Evolutionary conservation across 1,140 invertebrate species (phyloP), one percentile per base, ranked within the genome.

Genomic region (Cepaea nemoralis): DNA sequence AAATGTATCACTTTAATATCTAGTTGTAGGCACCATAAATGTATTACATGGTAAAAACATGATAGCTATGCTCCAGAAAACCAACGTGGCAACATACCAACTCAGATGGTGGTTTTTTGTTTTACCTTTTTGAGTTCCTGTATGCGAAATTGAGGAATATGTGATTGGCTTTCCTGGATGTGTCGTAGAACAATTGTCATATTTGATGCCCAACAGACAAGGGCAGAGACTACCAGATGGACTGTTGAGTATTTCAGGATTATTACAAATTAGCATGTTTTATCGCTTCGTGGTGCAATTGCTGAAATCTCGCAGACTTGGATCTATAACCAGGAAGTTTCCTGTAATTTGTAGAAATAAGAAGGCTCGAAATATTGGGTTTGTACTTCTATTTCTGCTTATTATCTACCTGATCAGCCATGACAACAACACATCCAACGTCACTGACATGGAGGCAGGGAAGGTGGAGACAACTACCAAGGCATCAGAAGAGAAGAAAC

Each of bases 391-490:
- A 8, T 39, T 77, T 19, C 40, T 80, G 37, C 48, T 1, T 69
- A 40, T 45, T 50, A 16, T 80, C 16, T 69, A 48, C 66, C 22
- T 70, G 12, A 1, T 16, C 35, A 48, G 59, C 27, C 31, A 63
- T 33, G 77, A 37, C 37, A 80, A 75, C 45, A n/a, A 40, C 2
- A 59, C 82, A 2, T 31, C 48, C 8, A 76, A 63, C 27, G 45
- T 50, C 0, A 73, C 63, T 10, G 83, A 84, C 55, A 83, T 70
- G 8, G 82, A 71, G 0, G 70, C 48, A 12, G 75, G 84, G 16
- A 73, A 73, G 35, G 63, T 70, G 48, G n/a, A 63, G 12, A 69
- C 83, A 0, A 84, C 82, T 0, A 76, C 82, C 12, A 84, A 79
- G 39, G 55, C 77, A 31, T 77, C 81, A 27, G 39, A 83, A 8